phyloP scores from a whole-genome alignment of 2,113 vertebrate genomes.

The Indicator maculatus region DNA sequence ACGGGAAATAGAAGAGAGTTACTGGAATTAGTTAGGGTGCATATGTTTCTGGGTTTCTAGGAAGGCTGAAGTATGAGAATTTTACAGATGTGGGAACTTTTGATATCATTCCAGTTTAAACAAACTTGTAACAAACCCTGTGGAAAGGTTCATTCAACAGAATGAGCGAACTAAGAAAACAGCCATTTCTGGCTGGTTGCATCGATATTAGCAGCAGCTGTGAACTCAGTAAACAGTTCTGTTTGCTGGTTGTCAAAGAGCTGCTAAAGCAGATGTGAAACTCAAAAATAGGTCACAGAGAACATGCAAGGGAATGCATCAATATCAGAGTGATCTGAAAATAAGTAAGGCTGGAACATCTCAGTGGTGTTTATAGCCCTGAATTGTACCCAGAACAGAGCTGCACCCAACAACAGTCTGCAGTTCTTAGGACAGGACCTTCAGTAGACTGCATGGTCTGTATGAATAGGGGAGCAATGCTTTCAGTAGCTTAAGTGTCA shows the following conservation, averaged over 20 bases:
- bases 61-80: constrained; percentile 45
- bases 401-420: background rate
- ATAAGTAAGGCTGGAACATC: background rate
- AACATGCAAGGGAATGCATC: constrained; percentile 48
- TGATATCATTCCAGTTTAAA: constrained; percentile 61
- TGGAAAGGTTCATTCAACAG: constrained; percentile 57
- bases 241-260: constrained; percentile 66
- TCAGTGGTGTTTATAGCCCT: background rate
- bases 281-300: constrained; percentile 55
- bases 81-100: constrained; percentile 58
- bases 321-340: constrained; percentile 32
- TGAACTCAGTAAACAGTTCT: constrained; percentile 57
- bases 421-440: background rate
- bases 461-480: background rate
- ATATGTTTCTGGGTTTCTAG: constrained; percentile 58
- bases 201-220: constrained; percentile 56
- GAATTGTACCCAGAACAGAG: background rate
- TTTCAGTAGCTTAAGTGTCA: background rate
- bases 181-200: constrained; percentile 56
- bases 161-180: constrained; percentile 67
- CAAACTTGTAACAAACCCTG: constrained; percentile 57
- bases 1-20: constrained; percentile 14
- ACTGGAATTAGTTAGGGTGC: constrained; percentile 33
- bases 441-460: background rate
- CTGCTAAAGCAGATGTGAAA: constrained; percentile 66